Base-by-base conservation (phyloP, 2,888 invertebrate species). In the Elmis aenea region DNA sequence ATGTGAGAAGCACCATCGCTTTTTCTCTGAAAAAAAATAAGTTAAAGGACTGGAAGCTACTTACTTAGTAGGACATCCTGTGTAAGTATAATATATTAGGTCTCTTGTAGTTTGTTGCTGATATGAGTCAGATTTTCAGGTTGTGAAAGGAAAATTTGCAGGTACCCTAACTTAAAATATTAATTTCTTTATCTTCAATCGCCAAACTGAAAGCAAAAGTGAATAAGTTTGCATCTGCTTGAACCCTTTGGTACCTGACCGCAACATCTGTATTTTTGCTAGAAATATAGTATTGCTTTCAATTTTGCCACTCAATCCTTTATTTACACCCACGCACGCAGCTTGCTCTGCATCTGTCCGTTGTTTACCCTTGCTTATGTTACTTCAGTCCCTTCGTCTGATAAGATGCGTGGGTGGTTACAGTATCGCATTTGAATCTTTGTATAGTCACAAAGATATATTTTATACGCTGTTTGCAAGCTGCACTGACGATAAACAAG, bases 181-280 rank as follows among this genome's bases (percentile, higher is more conserved):
- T 54, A 57, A 54, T 51, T 44, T 50, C 31, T 41, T 28, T 28
- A 35, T 40, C 40, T 41, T 25, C 21, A 13, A 41, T 36, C 36
- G 23, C 26, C 12, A 41, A 29, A 36, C 28, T 37, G 37, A 41
- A 41, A 41, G 36, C 22, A 36, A 41, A 41, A 41, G 41, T 41
- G 41, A 26, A 33, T 36, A 26, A 18, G 36, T 41, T 37, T 51
- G 52, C 57, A 57, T 57, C 57, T 57, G 57, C 55, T 54, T 54
- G 44, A 37, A 47, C 55, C 40, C 40, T 44, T 44, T 44, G 16
- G 44, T 42, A 44, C 44, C 44, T 44, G 44, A 33, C 34, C 32
- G 20, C 18, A 44, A 40, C 44, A 44, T 44, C 44, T 44, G 44
- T 38, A 40, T 44, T 44, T 44, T 40, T 30, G 29, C 30, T 21